These are phyloP conservation scores for Catostylus mosaicus DNA, from an alignment of 30 jellyfish, hydroid and myxozoan species.

Conservation along the genomic window DNA sequence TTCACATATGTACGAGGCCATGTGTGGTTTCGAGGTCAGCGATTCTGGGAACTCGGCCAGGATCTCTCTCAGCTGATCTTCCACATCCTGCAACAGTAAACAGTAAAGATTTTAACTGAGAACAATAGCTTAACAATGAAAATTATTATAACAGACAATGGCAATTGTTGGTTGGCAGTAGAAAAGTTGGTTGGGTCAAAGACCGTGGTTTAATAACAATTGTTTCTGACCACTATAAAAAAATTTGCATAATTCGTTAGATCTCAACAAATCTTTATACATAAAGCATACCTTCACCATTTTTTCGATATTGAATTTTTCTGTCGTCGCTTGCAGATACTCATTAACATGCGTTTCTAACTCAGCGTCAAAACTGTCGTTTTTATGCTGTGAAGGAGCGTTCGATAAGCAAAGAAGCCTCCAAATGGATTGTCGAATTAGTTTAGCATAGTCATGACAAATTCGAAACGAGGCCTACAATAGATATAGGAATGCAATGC, in stretches of 20 bases:
- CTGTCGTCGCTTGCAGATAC: constrained; percentile 82
- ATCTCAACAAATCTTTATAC: too few species aligned
- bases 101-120: too few species aligned
- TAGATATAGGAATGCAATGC: too few species aligned
- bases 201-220: too few species aligned
- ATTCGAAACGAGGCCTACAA: constrained; percentile 91
- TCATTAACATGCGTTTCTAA: constrained; percentile 52
- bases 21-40: constrained; percentile 71
- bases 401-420: constrained; percentile 80
- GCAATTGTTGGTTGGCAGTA: too few species aligned
- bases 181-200: too few species aligned
- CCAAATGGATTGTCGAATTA: constrained; percentile 66
- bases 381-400: constrained; percentile 7
- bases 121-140: too few species aligned
- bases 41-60: constrained; percentile 86
- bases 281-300: constrained; percentile 57
- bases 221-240: too few species aligned
- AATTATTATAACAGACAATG: too few species aligned
- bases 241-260: too few species aligned
- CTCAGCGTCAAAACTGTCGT: constrained; percentile 49
- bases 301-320: constrained; percentile 83
- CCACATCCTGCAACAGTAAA: constrained; percentile 73
- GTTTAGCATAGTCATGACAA: constrained; percentile 73
- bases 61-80: constrained; percentile 82
- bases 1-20: constrained; percentile 82